Evolutionary conservation across 2,888 invertebrate species (phyloP), one percentile per base, ranked within the genome.

Genomic region (Noctuana brunneofusca): DNA sequence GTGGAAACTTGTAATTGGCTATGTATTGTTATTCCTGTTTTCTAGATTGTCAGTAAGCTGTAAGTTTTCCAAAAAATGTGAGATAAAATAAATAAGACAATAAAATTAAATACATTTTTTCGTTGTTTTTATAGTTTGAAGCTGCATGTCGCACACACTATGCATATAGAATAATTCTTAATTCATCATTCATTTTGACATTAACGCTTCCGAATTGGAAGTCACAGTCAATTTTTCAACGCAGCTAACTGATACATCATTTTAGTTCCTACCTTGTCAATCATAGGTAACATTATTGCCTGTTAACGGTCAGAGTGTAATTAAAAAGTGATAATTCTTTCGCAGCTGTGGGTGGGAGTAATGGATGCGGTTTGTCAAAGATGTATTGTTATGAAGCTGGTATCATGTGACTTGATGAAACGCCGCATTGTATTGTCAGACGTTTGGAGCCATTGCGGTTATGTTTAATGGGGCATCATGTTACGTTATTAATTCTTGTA

Each of bases 311-410:
- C n/a, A 4, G 62, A 64, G 66, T 67, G 67, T 74, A 72, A 78
- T 78, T 75, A 75, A 75, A 75, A 73, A 67, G 70, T 68, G 69
- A 75, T 77, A 69, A 69, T 65, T 71, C 68, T 60, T 63, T 53
- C 54, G 55, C 65, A 62, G 66, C 64, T 64, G 64, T 66, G 62
- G 63, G 65, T 32, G 58, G 63, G 53, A 59, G 52, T 63, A 60
- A 63, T 63, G 59, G 56, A 53, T 49, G 43, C 58, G 54, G 58
- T 53, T 52, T 41, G 46, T 58, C 52, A 43, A 50, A 54, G 58
- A 63, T 56, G 48, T 59, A 65, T 65, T 49, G 56, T 48, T 52
- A 35, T 52, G 49, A 53, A 27, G 24, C 41, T 35, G 16, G 22
- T 50, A 41, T 58, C 58, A 41, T 52, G 22, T 58, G 41, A 50